A percentile compares a stretch with the other conserved stretches of the same genome.
These are phyloP conservation scores for Drosophila kohkoa DNA, from an alignment of 1,140 invertebrate genomes.

Conservation along the genomic window DNA sequence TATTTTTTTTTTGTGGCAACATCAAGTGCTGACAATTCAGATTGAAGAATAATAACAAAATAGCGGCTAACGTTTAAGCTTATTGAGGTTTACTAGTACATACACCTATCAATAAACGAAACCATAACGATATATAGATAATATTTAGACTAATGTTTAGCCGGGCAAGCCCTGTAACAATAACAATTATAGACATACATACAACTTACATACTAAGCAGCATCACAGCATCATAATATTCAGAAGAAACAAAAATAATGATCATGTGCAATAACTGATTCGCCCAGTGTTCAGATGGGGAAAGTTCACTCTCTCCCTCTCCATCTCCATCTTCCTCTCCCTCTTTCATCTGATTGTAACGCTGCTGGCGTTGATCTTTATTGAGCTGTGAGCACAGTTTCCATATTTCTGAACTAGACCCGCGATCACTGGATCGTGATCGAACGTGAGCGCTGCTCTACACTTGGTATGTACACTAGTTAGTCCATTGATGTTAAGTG, in stretches of 20 bases:
- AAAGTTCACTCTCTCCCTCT: not conserved
- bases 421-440: not conserved
- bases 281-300: not conserved
- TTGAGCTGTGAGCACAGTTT: constrained; percentile 1
- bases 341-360: not conserved
- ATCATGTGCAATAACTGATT: constrained; percentile 6
- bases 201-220: constrained; percentile 9
- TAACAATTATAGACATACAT: constrained; percentile 42
- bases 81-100: constrained; percentile 16
- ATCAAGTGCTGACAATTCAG: constrained; percentile 61
- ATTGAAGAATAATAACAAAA: constrained; percentile 53
- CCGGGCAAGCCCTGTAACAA: constrained; percentile 31
- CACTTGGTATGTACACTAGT: constrained; percentile 38
- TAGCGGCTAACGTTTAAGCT: constrained; percentile 19
- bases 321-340: not conserved
- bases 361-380: not conserved
- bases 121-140: constrained; percentile 6
- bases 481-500: constrained; percentile 37
- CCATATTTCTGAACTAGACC: not conserved
- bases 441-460: not conserved
- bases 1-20: constrained; percentile 7
- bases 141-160: constrained; percentile 26
- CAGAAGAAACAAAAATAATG: not conserved
- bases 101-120: constrained; percentile 5
- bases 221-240: constrained; percentile 14